Evolutionary conservation across 1,140 invertebrate genomes (phyloP), one percentile per base, ranked within the genome.

Genomic region (Drosophila watanabei): DNA sequence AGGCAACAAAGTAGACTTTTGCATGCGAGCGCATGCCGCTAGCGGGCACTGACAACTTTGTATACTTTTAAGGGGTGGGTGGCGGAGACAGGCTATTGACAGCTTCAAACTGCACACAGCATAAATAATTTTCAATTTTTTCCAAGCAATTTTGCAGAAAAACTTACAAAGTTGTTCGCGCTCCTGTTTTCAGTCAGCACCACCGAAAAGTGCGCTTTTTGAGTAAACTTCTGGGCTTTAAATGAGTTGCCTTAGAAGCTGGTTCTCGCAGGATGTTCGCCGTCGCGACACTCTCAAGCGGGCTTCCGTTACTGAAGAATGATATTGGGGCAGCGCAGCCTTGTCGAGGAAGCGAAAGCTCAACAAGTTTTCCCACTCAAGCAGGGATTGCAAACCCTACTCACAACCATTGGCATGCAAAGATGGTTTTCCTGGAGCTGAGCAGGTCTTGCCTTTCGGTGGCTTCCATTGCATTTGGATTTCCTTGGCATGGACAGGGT

Each of bases 61-160:
- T 89, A 48, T 90, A 61, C 75, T 73, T 77, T 52, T 63, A 16
- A 51, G 43, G 70, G 35, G 30, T 37, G 37, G 30, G 46, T 28
- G 35, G 16, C 33, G 57, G 52, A 60, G 63, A 46, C 43, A 41
- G 73, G 73, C 85, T 85, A 88, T 88, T 89, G 84, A 88, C 84
- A 85, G 86, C 81, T 88, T 75, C 78, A 80, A 69, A 81, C 65
- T 71, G 79, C 83, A 82, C 72, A 86, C 80, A 84, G 86, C 84
- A 88, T 88, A 89, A 88, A 88, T 88, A 89, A 89, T 84, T 85
- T 88, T 88, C 85, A 89, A 89, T 88, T 85, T 89, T 79, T 88
- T 88, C 85, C 84, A 81, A 72, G 81, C 84, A 79, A 88, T 88
- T 88, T 88, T 88, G 78, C 85, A 88, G 71, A 59, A 58, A 71